phyloP scores from a whole-genome alignment of 2,888 invertebrate genomes.

The Drosophila nr. perissopoda region DNA sequence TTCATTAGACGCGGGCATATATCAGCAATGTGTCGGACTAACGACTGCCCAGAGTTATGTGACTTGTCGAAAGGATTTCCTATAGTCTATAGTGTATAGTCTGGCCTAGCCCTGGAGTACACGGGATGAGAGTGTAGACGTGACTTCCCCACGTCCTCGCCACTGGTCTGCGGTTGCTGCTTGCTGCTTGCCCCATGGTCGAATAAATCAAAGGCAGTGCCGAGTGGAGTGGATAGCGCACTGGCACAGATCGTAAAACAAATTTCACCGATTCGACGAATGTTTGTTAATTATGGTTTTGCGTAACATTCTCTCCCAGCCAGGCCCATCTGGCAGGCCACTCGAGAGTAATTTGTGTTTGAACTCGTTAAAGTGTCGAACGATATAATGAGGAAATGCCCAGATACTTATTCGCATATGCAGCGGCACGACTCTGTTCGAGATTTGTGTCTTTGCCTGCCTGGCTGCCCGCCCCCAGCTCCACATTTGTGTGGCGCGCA shows the following conservation, averaged over 20 bases:
- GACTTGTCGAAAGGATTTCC: conserved; percentile 75
- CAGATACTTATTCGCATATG: conserved; percentile 64
- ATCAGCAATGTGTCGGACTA: conserved; percentile 64
- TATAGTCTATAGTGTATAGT: conserved; percentile 56
- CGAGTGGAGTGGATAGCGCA: conserved; percentile 18
- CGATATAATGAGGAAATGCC: conserved; percentile 57
- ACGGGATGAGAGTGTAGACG: conserved; percentile 33
- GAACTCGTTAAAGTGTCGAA: conserved; percentile 75
- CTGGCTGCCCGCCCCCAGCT: neutral
- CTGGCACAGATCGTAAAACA: conserved; percentile 64
- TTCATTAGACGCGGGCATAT: conserved; percentile 77
- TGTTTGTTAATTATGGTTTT: conserved; percentile 79
- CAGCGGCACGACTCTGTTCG: conserved; percentile 63
- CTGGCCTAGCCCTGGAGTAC: conserved; percentile 42
- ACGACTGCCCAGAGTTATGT: conserved; percentile 68
- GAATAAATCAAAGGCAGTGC: conserved; percentile 70
- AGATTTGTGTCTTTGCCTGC: conserved; percentile 48
- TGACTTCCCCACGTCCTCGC: conserved; percentile 13
- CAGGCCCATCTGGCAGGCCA: conserved; percentile 33
- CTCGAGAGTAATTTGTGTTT: conserved; percentile 76
- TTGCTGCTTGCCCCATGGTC: conserved; percentile 32
- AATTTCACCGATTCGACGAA: conserved; percentile 64
- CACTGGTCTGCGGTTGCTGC: conserved; percentile 1
- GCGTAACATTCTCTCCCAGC: conserved; percentile 62
- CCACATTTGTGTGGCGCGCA: conserved; percentile 20